Percentiles rank a stretch among this genome's conserved stretches.
Evolutionary conservation across 2,113 vertebrate species (phyloP).

Genomic region (Serinus canaria): DNA sequence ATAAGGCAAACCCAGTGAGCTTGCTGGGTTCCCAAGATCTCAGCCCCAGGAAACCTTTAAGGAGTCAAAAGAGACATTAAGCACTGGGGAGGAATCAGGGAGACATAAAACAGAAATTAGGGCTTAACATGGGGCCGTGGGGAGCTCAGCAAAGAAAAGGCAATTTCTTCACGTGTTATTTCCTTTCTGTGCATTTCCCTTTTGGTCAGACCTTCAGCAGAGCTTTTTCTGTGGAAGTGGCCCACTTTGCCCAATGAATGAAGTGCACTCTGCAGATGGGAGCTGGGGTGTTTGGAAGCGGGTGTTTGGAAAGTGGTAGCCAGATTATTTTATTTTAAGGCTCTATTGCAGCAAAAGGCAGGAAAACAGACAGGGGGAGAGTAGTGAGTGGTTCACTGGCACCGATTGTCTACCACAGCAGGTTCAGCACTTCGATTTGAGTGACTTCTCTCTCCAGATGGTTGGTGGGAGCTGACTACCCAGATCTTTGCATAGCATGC

Average conservation of each 20-base stretch:
- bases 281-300: slow-evolving; percentile 57
- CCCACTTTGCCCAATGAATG: slow-evolving; percentile 42
- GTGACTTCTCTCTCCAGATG: slow-evolving; percentile 71
- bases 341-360: slow-evolving; percentile 66
- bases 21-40: slow-evolving; percentile 35
- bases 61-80: slow-evolving; percentile 46
- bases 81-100: slow-evolving; percentile 15
- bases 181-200: not conserved
- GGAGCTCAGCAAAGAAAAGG: not conserved
- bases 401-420: slow-evolving; percentile 69
- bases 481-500: slow-evolving; percentile 60
- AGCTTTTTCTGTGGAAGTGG: not conserved
- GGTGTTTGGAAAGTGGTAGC: slow-evolving; percentile 69
- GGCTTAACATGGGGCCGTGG: not conserved
- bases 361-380: slow-evolving; percentile 70
- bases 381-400: slow-evolving; percentile 68
- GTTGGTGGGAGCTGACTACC: slow-evolving; percentile 68
- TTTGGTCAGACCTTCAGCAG: not conserved
- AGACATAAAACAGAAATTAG: slow-evolving; percentile 46
- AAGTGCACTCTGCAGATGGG: slow-evolving; percentile 52
- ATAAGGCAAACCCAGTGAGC: slow-evolving; percentile 34
- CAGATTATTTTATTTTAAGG: slow-evolving; percentile 71
- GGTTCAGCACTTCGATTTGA: slow-evolving; percentile 67
- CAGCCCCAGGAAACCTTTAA: slow-evolving; percentile 55
- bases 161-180: not conserved